A percentile compares a stretch with the other conserved stretches of the same genome.
These are phyloP conservation scores for Thera obeliscata DNA, from an alignment of 2,888 invertebrate genomes.

Conservation along the genomic window DNA sequence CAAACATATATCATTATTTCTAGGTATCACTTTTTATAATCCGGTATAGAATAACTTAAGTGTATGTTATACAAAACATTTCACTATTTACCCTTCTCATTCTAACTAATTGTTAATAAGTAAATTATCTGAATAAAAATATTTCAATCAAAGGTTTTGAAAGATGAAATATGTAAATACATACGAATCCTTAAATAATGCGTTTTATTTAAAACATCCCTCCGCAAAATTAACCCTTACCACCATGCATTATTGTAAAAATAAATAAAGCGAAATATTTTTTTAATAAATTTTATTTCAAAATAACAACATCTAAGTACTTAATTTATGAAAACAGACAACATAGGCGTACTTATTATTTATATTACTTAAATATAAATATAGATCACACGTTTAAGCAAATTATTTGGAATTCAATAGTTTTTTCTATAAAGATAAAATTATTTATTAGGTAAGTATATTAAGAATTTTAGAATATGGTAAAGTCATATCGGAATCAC, in stretches of 20 bases:
- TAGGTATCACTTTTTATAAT: slow-evolving; percentile 7
- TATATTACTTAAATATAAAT: slow-evolving; percentile 21
- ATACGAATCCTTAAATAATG: slow-evolving; percentile 10
- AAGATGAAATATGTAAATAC: slow-evolving; percentile 26
- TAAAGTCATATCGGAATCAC: slow-evolving; percentile 10
- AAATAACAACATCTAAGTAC: slow-evolving; percentile 39
- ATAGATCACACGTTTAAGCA: slow-evolving; percentile 29
- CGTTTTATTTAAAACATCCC: slow-evolving; percentile 11
- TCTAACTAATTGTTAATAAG: slow-evolving; percentile 3
- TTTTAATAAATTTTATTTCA: slow-evolving; percentile 30
- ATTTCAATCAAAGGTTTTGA: slow-evolving; percentile 10
- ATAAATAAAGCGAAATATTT: not conserved
- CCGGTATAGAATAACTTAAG: not conserved
- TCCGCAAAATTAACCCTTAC: not conserved
- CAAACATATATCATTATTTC: slow-evolving; percentile 18
- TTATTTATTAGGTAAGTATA: not conserved
- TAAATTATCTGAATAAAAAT: slow-evolving; percentile 7
- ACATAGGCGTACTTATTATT: slow-evolving; percentile 30
- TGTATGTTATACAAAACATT: not conserved
- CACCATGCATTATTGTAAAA: not conserved
- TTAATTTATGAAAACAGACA: slow-evolving; percentile 34
- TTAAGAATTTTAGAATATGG: not conserved
- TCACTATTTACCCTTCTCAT: slow-evolving; percentile 18
- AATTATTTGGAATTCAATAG: slow-evolving; percentile 8
- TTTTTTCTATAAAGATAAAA: not conserved